Base-by-base conservation (phyloP, 2,888 invertebrate genomes). In the Ethmia dodecea region DNA sequence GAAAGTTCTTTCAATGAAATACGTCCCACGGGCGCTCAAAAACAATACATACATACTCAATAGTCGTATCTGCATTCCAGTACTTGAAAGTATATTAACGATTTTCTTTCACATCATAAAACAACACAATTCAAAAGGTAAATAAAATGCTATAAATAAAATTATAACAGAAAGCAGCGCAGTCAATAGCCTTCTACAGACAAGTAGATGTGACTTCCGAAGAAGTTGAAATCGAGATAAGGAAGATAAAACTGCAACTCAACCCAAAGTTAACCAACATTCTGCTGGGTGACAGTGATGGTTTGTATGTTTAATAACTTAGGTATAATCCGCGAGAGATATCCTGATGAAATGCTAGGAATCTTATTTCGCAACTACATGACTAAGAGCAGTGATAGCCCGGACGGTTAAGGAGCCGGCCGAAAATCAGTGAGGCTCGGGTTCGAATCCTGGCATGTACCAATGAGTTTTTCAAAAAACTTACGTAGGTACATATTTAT, bases 101-200 rank as follows among this genome's bases (percentile, higher is more conserved):
- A n/a, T n/a, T n/a, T n/a, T n/a, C n/a, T n/a, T n/a, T n/a, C n/a
- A n/a, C n/a, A n/a, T n/a, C n/a, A n/a, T n/a, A n/a, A n/a, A n/a
- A n/a, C n/a, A n/a, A n/a, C n/a, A n/a, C n/a, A n/a, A n/a, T n/a
- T n/a, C n/a, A 25, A 25, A n/a, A 3, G 9, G 3, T 25, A 25
- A 8, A 25, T 25, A 8, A 25, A 25, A 3, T 9, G 25, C 3
- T 25, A n/a, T 25, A 8, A 8, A 5, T 25, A n/a, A 8, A 25
- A 8, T 14, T 2, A 5, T 13, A 9, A 13, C 50, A 79, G 79
- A 76, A 75, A 45, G 78, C 78, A 3, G 64, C 65, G 0, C 52
- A 64, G 24, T 60, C 77, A 0, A 56, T 79, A 39, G 70, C 77
- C 0, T 78, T 77, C 38, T 79, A 78, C 44, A 53, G 69, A 25